Base-by-base conservation (phyloP, 1,140 invertebrate species). In the Psix sp. region DNA sequence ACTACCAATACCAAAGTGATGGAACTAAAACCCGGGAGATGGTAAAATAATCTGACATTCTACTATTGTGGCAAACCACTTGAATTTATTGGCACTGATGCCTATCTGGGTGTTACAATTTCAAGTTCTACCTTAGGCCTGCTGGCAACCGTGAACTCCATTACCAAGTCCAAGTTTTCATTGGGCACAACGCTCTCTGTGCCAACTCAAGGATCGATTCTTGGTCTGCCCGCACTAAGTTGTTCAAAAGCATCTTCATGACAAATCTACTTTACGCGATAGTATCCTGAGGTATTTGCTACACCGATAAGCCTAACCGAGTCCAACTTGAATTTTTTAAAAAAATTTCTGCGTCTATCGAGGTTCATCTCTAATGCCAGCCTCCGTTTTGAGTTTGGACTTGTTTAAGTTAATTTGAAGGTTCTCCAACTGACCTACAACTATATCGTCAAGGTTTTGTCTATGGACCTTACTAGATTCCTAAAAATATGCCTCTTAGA, bases 201-300 rank as follows among this genome's bases (percentile, higher is more conserved):
- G n/a, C 52, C 15, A 40, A 38, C 5, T 13, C 36, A 1, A 40
- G 20, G 11, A 24, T 26, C n/a, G 52, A 42, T 15, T 29, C 52
- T 5, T 57, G 52, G 52, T 6, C 18, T 4, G 17, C 17, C 2
- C 26, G n/a, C 10, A 13, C 20, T 2, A 42, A 43, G 16, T 14
- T 57, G 1, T 57, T 6, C n/a, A 6, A 39, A 5, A 4, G 10
- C 16, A 31, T 42, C 21, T 14, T 57, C 0, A 9, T 20, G 1
- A 17, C 38, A 3, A 13, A 2, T 10, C 21, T 57, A 11, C 20
- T 57, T 20, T 57, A 57, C 10, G 39, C 36, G 1, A 11, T 38
- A 0, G 20, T 26, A 13, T 6, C n/a, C 21, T 57, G 52, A 38
- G 38, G 14, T 24, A 24, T 57, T 6, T 4, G 38, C 0, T 42